Evolutionary conservation across 2,797 vertebrate species (phyloP), one percentile per base, ranked within the genome.

Genomic region (Epinephelus malabaricus): DNA sequence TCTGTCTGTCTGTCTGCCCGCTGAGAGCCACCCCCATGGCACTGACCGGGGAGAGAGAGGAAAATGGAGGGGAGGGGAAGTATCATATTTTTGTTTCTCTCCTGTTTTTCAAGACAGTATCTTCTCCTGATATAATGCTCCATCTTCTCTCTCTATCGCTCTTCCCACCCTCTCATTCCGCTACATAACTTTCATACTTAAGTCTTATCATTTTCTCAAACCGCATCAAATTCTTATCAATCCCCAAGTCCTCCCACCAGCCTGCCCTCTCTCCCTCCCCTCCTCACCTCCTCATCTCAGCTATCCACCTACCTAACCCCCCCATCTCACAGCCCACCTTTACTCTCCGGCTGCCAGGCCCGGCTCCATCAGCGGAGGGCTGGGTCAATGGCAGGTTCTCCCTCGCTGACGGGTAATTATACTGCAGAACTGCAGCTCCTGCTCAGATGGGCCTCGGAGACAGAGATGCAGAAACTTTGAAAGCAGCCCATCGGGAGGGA

Each of bases 391-490:
- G 83, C 89, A 88, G 87, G 87, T 91, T 92, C 90, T 85, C 84
- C 88, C 90, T 76, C 76, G 69, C 69, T 86, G 88, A 92, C 53
- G 88, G 93, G 86, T 94, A 94, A 95, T 95, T 95, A 94, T 92
- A 79, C 79, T 69, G 78, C 70, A 84, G 79, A 86, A 69, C 72
- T 74, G 76, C 63, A 75, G 73, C 76, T 30, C 72, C 69, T 68
- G 79, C 76, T 86, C 82, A 66, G 68, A 78, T 76, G 63, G 80
- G 66, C 71, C 77, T 67, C 62, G 54, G 90, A 88, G 80, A 88
- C 85, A 81, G 88, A 92, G 88, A 92, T 89, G 89, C 93, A 93
- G 89, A 90, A 90, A 89, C 86, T 88, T 90, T 73, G 81, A 88
- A 79, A 92, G 80, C 73, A 76, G 81, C 69, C 77, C 38, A 47